Evolutionary conservation across 2,888 invertebrate genomes (phyloP).

Genomic region (Alviniconcha strummeri): DNA sequence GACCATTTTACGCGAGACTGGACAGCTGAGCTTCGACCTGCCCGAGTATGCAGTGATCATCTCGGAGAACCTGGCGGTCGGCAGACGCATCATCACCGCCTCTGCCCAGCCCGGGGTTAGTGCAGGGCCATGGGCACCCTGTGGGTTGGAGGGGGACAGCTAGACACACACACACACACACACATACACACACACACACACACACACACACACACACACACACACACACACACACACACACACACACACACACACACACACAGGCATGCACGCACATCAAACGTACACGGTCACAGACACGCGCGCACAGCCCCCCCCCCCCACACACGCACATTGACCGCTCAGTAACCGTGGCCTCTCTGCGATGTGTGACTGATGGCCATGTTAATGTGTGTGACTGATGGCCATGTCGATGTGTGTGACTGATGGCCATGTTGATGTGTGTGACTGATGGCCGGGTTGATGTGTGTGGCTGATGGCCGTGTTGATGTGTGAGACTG

Average conservation of each 20-base stretch:
- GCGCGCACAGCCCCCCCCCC: no score
- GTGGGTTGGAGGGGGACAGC: neutral
- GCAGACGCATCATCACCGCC: slow-evolving; percentile 46
- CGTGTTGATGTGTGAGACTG: neutral
- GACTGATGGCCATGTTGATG: no score
- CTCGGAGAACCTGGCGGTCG: slow-evolving; percentile 50
- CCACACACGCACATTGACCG: no score
- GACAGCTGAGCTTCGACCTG: slow-evolving; percentile 53
- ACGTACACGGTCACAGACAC: neutral
- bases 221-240: slow-evolving; percentile 1
- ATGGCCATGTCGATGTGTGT: no score
- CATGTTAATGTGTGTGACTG: no score
- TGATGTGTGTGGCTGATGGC: no score
- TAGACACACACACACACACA: neutral
- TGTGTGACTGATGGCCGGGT: no score
- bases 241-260: neutral
- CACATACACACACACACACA: neutral
- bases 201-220: slow-evolving; percentile 8
- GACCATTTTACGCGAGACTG: slow-evolving; percentile 55
- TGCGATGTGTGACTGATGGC: no score
- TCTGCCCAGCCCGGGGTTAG: slow-evolving; percentile 56
- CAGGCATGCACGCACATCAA: neutral
- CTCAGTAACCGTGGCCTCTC: no score
- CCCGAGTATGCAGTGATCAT: slow-evolving; percentile 51
- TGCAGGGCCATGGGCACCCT: neutral